Percentiles rank a stretch among this genome's conserved stretches.
Evolutionary conservation across 2,888 invertebrate species (phyloP).

Genomic region (Poecilobothrus nobilitatus): DNA sequence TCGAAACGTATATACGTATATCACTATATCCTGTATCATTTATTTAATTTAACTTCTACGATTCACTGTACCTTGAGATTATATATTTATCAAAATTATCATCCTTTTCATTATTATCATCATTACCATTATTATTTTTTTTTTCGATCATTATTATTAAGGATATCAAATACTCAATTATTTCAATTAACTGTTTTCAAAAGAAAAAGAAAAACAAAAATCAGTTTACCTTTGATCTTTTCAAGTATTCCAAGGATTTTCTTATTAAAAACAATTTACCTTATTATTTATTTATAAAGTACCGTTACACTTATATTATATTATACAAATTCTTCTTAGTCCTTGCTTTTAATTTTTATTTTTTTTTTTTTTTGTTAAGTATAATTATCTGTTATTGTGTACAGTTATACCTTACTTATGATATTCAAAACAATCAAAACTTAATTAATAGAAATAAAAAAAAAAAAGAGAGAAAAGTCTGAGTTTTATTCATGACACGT

Average conservation of each 20-base stretch:
- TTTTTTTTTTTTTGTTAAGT: too few relatives aligned
- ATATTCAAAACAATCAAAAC: neutral
- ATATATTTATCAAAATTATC: neutral
- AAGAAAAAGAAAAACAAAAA: neutral
- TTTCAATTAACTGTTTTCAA: neutral
- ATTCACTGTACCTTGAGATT: neutral
- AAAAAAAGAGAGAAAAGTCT: neutral
- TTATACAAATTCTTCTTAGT: neutral
- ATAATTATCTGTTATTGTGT: too few relatives aligned
- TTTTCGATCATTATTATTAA: neutral
- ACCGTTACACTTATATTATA: neutral
- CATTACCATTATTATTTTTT: too few relatives aligned
- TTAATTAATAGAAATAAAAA: neutral
- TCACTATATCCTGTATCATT: too few relatives aligned
- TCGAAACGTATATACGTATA: too few relatives aligned
- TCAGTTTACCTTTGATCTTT: neutral
- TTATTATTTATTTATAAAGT: neutral
- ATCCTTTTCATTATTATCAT: neutral
- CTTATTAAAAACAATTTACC: neutral
- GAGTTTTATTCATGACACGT: neutral
- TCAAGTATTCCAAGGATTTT: neutral
- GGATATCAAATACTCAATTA: neutral
- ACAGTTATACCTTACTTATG: neutral
- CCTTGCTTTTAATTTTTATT: too few relatives aligned
- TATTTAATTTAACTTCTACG: too few relatives aligned